phyloP scores from a whole-genome alignment of 2,888 invertebrate genomes.

The Callyntrura guangdongensis region DNA sequence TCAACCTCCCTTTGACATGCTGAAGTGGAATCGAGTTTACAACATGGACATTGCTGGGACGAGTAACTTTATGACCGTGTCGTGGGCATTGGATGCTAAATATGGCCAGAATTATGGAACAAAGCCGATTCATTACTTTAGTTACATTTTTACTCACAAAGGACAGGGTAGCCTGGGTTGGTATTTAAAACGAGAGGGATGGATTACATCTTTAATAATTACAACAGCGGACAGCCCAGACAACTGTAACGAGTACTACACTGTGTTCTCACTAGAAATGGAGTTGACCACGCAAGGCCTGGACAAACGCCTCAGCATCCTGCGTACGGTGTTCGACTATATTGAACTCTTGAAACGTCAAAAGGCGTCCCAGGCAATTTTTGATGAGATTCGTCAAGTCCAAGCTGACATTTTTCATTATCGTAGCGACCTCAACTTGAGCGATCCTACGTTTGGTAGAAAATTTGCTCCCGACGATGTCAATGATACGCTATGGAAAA shows the following conservation, averaged over 20 bases:
- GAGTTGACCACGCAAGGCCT: slow-evolving; percentile 47
- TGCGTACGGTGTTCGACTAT: slow-evolving; percentile 23
- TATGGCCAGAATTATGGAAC: slow-evolving; percentile 40
- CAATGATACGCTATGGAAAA: background rate
- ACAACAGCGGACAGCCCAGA: background rate
- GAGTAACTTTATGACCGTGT: slow-evolving; percentile 19
- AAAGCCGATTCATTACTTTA: slow-evolving; percentile 54
- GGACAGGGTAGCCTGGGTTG: slow-evolving; percentile 48
- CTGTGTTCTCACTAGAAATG: slow-evolving; percentile 23
- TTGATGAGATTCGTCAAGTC: slow-evolving; percentile 48
- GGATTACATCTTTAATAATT: slow-evolving; percentile 27
- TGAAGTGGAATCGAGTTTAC: slow-evolving; percentile 60
- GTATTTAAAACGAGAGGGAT: slow-evolving; percentile 63
- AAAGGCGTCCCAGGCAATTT: slow-evolving; percentile 1
- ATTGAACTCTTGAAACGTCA: slow-evolving; percentile 43
- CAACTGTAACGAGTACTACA: slow-evolving; percentile 17
- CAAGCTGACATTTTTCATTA: slow-evolving; percentile 72
- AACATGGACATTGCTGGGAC: background rate
- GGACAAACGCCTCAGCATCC: background rate
- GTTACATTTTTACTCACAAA: slow-evolving; percentile 44
- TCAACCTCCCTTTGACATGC: slow-evolving; percentile 31
- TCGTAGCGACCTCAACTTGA: slow-evolving; percentile 65
- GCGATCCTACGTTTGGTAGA: slow-evolving; percentile 60
- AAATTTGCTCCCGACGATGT: background rate
- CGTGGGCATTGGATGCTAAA: slow-evolving; percentile 29